These are phyloP conservation scores for Stigmatopora nigra DNA, from an alignment of 2,113 vertebrate genomes.

Conservation along the genomic window DNA sequence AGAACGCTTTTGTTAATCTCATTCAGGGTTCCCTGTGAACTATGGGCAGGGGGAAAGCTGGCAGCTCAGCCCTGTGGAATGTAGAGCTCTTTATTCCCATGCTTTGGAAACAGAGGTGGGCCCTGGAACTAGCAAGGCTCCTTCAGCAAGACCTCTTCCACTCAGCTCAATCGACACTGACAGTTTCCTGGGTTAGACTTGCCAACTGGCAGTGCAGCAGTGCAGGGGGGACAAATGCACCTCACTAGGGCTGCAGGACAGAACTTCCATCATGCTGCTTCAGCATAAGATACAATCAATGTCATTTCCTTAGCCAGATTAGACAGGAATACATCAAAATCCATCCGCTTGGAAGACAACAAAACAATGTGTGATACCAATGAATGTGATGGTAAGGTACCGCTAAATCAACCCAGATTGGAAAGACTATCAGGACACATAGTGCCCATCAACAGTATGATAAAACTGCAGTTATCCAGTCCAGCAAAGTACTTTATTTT, in stretches of 20 bases:
- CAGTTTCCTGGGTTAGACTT: slow-evolving; percentile 90
- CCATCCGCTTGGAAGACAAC: not conserved
- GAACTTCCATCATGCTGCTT: slow-evolving; percentile 49
- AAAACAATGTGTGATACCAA: not conserved
- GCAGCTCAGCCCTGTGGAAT: slow-evolving; percentile 91
- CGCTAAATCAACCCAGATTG: not conserved
- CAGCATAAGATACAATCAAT: slow-evolving; percentile 17
- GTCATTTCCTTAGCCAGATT: slow-evolving; percentile 22
- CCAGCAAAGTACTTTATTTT: too few species aligned
- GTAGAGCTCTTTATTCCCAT: slow-evolving; percentile 83
- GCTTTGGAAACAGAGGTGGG: slow-evolving; percentile 91
- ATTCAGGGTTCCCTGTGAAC: slow-evolving; percentile 95
- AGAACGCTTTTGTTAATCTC: slow-evolving; percentile 99
- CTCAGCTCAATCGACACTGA: slow-evolving; percentile 91
- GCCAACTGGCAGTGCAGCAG: slow-evolving; percentile 87
- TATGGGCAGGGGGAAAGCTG: slow-evolving; percentile 81
- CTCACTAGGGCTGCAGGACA: slow-evolving; percentile 61
- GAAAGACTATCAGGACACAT: too few species aligned
- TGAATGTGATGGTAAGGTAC: not conserved
- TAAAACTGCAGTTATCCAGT: not conserved
- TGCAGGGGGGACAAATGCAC: slow-evolving; percentile 71
- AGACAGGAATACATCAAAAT: slow-evolving; percentile 1
- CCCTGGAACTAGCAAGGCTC: slow-evolving; percentile 79
- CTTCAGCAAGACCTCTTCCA: slow-evolving; percentile 82
- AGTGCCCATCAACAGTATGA: too few species aligned